These are phyloP conservation scores for Hyles euphorbiae DNA, from an alignment of 1,140 invertebrate genomes.

Conservation along the genomic window DNA sequence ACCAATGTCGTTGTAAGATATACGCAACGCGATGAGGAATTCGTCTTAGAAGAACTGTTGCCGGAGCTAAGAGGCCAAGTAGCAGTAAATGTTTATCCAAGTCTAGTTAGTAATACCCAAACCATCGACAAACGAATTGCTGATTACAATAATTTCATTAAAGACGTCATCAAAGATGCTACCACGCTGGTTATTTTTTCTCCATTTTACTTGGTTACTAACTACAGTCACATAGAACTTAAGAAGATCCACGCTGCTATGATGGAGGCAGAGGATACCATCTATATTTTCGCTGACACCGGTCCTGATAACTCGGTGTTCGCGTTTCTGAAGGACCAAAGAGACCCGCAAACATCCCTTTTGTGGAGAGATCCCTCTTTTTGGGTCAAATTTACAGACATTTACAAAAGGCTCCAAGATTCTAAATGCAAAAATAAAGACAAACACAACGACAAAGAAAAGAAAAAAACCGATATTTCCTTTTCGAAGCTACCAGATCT, in stretches of 20 bases:
- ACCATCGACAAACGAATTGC: slow-evolving; percentile 27
- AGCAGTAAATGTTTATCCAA: slow-evolving; percentile 35
- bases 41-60: slow-evolving; percentile 51
- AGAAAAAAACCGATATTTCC: slow-evolving; percentile 20
- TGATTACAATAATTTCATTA: slow-evolving; percentile 26
- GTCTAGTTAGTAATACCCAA: slow-evolving; percentile 29
- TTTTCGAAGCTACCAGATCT: slow-evolving; percentile 43
- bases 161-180: slow-evolving; percentile 26
- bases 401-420: slow-evolving; percentile 12
- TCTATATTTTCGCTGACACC: slow-evolving; percentile 60
- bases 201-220: slow-evolving; percentile 56
- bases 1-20: slow-evolving; percentile 42
- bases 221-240: slow-evolving; percentile 58
- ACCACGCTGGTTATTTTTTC: slow-evolving; percentile 53
- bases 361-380: slow-evolving; percentile 56
- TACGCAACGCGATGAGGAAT: slow-evolving; percentile 53
- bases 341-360: slow-evolving; percentile 41
- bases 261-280: slow-evolving; percentile 53
- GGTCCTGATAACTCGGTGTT: slow-evolving; percentile 62
- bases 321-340: slow-evolving; percentile 59
- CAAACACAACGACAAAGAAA: slow-evolving; percentile 12
- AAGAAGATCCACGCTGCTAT: slow-evolving; percentile 66
- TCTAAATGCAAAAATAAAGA: slow-evolving; percentile 2
- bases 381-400: slow-evolving; percentile 43
- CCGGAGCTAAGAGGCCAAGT: slow-evolving; percentile 39